Conservation (phyloP, 2,888 invertebrate species). For the Oasisia sp. region DNA sequence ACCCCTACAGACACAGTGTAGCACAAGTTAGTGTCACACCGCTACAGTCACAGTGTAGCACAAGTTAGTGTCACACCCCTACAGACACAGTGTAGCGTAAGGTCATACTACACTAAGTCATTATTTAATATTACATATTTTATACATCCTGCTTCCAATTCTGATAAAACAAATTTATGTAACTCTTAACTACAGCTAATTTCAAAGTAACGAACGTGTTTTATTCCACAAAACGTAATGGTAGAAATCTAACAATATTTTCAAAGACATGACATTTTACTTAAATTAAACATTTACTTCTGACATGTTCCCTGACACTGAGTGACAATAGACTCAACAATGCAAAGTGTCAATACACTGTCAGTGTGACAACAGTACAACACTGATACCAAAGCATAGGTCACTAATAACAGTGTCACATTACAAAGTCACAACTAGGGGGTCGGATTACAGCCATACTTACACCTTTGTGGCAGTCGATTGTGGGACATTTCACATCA, state of each 20-base stretch:
- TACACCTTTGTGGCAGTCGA: not conserved
- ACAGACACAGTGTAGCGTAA: too few relatives aligned
- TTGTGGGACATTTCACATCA: not conserved
- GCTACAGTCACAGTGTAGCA: too few relatives aligned
- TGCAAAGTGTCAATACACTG: not conserved
- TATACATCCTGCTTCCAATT: too few relatives aligned
- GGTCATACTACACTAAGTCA: too few relatives aligned
- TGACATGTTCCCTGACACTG: not conserved
- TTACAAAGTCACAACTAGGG: not conserved
- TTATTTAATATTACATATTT: too few relatives aligned
- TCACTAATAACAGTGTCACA: not conserved
- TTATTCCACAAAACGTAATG: not conserved
- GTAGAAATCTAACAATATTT: not conserved
- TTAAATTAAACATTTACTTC: not conserved
- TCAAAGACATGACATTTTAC: not conserved
- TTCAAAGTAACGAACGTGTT: not conserved
- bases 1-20: too few relatives aligned
- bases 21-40: too few relatives aligned
- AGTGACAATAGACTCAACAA: not conserved
- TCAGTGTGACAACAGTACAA: not conserved
- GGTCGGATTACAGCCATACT: not conserved
- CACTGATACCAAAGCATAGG: not conserved
- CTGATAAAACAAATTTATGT: too few relatives aligned
- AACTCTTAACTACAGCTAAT: too few relatives aligned
- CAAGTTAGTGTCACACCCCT: too few relatives aligned